phyloP scores from a whole-genome alignment of 2,113 vertebrate genomes.

The Leucosticte australis region DNA sequence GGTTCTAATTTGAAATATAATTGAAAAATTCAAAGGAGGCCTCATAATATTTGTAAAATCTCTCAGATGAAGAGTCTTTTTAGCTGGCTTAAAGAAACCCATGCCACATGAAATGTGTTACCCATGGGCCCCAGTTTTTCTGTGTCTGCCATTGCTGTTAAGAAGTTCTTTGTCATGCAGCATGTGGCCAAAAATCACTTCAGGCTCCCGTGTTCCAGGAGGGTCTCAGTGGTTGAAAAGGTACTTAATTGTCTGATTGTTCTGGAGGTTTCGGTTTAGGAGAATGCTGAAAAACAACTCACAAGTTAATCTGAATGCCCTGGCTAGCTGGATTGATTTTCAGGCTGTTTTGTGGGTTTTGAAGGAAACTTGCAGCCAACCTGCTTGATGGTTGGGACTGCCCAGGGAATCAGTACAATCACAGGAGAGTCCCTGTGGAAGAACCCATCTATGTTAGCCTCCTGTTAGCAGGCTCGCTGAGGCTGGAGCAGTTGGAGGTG shows the following conservation, averaged over 20 bases:
- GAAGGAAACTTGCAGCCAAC: background rate
- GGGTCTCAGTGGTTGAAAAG: background rate
- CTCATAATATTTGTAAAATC: background rate
- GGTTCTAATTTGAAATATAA: background rate
- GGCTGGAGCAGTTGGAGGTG: background rate
- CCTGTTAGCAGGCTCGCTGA: background rate
- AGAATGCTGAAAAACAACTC: background rate
- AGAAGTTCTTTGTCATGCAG: background rate
- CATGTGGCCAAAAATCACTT: rapidly evolving
- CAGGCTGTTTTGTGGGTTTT: background rate
- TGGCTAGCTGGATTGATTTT: background rate
- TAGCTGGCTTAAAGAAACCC: background rate
- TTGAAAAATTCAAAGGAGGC: background rate
- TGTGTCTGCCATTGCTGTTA: background rate
- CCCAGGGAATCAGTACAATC: background rate
- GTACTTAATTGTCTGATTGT: background rate
- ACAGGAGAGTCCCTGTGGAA: background rate
- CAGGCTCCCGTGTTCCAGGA: background rate
- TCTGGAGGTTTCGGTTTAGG: background rate
- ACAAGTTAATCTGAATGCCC: background rate
- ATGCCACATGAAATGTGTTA: background rate
- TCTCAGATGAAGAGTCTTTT: background rate
- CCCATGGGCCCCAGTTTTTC: background rate
- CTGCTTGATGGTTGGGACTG: background rate
- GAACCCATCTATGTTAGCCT: background rate